Evolutionary conservation across 1,140 invertebrate species (phyloP).

Genomic region (Megathymus violae): DNA sequence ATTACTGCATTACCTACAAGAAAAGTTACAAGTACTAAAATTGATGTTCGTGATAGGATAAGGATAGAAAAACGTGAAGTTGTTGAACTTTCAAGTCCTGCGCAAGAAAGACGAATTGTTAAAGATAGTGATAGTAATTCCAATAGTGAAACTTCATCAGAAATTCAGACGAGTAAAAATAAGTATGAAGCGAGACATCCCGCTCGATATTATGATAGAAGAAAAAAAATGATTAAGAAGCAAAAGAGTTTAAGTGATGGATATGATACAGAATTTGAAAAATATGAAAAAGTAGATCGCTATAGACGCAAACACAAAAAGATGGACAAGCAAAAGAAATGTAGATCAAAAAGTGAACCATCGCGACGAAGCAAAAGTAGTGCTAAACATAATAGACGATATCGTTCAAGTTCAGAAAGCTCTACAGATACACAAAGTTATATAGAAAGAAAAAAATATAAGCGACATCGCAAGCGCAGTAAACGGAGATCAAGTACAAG

Average conservation of each 20-base stretch:
- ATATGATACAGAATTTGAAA: constrained; percentile 75
- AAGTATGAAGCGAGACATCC: constrained; percentile 56
- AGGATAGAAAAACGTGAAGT: constrained; percentile 81
- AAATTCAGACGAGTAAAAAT: constrained; percentile 54
- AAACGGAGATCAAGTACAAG: constrained; percentile 62
- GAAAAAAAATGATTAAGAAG: constrained; percentile 59
- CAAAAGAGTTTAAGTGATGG: constrained; percentile 83
- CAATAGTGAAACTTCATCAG: constrained; percentile 54
- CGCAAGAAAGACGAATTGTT: constrained; percentile 52
- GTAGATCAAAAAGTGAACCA: constrained; percentile 76
- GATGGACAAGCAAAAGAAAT: constrained; percentile 60
- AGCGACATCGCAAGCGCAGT: constrained; percentile 63
- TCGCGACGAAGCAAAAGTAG: constrained; percentile 62
- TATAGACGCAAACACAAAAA: constrained; percentile 54
- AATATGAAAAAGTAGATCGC: constrained; percentile 45
- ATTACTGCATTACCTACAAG: constrained; percentile 74
- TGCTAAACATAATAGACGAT: constrained; percentile 54
- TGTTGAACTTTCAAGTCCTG: constrained; percentile 75
- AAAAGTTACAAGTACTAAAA: constrained; percentile 82
- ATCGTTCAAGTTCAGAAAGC: constrained; percentile 67
- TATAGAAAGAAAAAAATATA: constrained; percentile 64
- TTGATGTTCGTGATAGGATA: constrained; percentile 78
- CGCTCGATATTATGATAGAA: constrained; percentile 53
- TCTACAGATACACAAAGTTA: constrained; percentile 67
- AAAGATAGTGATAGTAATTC: constrained; percentile 58